phyloP scores from a whole-genome alignment of 2,113 vertebrate species.

The Tachysurus vachellii region DNA sequence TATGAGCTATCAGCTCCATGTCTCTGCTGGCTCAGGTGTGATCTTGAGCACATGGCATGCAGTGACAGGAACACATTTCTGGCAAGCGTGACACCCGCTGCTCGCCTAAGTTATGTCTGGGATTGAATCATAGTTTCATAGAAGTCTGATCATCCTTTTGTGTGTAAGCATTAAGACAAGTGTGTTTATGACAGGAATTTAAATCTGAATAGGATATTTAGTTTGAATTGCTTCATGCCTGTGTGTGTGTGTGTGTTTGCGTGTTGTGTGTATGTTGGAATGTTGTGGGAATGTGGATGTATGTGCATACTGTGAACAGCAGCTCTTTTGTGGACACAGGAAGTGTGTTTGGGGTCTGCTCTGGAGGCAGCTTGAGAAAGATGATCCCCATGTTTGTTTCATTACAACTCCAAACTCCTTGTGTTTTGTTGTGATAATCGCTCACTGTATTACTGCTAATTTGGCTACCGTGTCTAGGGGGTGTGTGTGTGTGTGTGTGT shows the following conservation, averaged over 20 bases:
- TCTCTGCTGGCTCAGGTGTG: constrained; percentile 30
- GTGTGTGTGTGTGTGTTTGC: constrained; percentile 21
- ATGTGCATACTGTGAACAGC: constrained; percentile 61
- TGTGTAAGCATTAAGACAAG: constrained; percentile 30
- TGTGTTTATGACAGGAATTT: not conserved
- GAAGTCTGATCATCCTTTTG: constrained; percentile 37
- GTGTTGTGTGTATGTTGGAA: constrained; percentile 3
- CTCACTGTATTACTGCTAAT: not conserved
- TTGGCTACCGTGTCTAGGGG: not conserved
- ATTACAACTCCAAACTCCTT: not conserved
- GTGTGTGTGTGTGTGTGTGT: not conserved
- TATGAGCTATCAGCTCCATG: constrained; percentile 42
- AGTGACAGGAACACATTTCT: not conserved
- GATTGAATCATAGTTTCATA: not conserved
- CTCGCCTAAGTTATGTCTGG: not conserved
- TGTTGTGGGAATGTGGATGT: constrained; percentile 20
- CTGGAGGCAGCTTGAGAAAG: constrained; percentile 3
- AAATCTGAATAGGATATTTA: constrained; percentile 8
- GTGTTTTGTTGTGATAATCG: not conserved
- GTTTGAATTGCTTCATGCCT: not conserved
- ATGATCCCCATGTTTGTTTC: not conserved
- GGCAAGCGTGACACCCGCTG: not conserved
- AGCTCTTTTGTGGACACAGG: constrained; percentile 71
- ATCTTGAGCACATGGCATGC: not conserved
- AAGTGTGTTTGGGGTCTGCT: constrained; percentile 58